Evolutionary conservation across 2,797 vertebrate species (phyloP).

Genomic region (Neomorphus geoffroyi): DNA sequence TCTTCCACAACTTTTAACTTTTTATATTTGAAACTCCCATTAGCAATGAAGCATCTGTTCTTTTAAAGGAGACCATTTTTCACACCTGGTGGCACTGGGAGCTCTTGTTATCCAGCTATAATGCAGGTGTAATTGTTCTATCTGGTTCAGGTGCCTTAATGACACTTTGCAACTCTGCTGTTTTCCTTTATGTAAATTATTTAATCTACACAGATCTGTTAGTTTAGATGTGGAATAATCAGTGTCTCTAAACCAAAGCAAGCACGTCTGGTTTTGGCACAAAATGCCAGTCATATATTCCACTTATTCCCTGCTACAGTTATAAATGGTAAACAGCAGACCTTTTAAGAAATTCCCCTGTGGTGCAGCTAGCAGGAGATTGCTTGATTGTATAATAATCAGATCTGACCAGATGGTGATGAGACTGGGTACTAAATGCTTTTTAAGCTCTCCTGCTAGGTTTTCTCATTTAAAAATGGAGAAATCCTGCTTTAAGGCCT

Average conservation of each 20-base stretch:
- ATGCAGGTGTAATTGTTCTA: not conserved
- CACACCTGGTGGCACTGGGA: not conserved
- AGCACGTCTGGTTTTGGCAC: conserved; percentile 44
- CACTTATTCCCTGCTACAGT: conserved; percentile 55
- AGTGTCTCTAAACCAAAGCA: conserved; percentile 23
- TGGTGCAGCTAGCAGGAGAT: conserved; percentile 71
- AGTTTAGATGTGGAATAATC: conserved; percentile 40
- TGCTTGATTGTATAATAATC: conserved; percentile 74
- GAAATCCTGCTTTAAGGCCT: conserved; percentile 17
- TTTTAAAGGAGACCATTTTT: conserved; percentile 55
- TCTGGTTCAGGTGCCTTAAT: not conserved
- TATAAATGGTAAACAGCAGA: conserved; percentile 72
- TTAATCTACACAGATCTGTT: conserved; percentile 42
- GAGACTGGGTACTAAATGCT: conserved; percentile 61
- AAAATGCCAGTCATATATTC: conserved; percentile 53
- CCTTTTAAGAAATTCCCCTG: conserved; percentile 73
- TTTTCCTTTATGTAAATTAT: conserved; percentile 36
- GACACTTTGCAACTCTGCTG: conserved; percentile 27
- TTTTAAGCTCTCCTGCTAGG: conserved; percentile 70
- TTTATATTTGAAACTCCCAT: conserved; percentile 53
- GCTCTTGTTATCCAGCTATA: conserved; percentile 7
- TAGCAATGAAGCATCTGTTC: conserved; percentile 67
- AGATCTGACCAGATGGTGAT: conserved; percentile 81
- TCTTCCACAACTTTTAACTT: conserved; percentile 51
- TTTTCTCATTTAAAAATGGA: conserved; percentile 60